These are phyloP conservation scores for Chelon auratus DNA, from an alignment of 2,797 vertebrate genomes.

Conservation along the genomic window DNA sequence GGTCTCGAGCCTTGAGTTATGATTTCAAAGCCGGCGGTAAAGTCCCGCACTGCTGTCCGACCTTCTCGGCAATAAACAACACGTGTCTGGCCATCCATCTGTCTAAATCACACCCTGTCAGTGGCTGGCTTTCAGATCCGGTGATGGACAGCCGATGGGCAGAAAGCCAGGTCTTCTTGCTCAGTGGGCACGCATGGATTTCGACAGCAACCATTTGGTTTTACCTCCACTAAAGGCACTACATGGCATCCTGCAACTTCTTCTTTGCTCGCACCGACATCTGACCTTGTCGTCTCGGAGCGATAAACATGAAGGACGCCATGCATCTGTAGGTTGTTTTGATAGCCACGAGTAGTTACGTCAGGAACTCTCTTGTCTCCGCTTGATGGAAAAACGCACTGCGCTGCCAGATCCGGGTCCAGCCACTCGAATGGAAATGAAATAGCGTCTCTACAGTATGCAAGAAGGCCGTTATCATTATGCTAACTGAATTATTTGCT, in stretches of 20 bases:
- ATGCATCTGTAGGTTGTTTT: slow-evolving; percentile 68
- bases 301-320: slow-evolving; percentile 74
- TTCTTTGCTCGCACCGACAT: slow-evolving; percentile 47
- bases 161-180: slow-evolving; percentile 59
- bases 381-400: slow-evolving; percentile 49
- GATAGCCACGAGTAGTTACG: slow-evolving; percentile 65
- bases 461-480: slow-evolving; percentile 75
- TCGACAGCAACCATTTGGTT: slow-evolving; percentile 63
- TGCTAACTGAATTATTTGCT: slow-evolving; percentile 81
- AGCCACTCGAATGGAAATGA: slow-evolving; percentile 61
- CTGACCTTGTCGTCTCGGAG: slow-evolving; percentile 73
- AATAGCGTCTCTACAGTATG: slow-evolving; percentile 51
- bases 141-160: slow-evolving; percentile 76
- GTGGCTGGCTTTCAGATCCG: slow-evolving; percentile 56
- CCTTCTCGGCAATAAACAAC: slow-evolving; percentile 77
- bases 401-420: slow-evolving; percentile 27
- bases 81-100: slow-evolving; percentile 77
- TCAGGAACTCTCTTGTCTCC: slow-evolving; percentile 33
- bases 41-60: slow-evolving; percentile 64
- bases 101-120: slow-evolving; percentile 80
- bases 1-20: slow-evolving; percentile 39
- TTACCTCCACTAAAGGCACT: slow-evolving; percentile 59
- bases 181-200: slow-evolving; percentile 56
- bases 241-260: slow-evolving; percentile 57
- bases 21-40: slow-evolving; percentile 57